Conservation (phyloP, 2,888 invertebrate species). For the Theretra japonica region DNA sequence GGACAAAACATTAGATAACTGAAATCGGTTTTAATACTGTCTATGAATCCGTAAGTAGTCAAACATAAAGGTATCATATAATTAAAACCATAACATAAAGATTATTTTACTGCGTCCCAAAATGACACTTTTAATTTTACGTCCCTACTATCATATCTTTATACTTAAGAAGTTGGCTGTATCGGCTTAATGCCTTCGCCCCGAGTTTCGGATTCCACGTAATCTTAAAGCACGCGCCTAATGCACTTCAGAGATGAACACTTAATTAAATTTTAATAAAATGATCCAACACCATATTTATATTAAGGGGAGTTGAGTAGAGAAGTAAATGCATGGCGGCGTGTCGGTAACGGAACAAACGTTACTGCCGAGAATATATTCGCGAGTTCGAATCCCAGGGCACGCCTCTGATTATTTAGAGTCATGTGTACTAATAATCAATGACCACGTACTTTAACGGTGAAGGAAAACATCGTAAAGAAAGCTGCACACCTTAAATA, state of each 20-base stretch:
- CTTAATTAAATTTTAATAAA: constrained; percentile 80
- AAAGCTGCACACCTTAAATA: too few species aligned
- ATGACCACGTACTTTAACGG: background rate
- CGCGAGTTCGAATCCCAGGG: too few species aligned
- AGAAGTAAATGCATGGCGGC: too few species aligned
- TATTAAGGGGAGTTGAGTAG: constrained; percentile 34
- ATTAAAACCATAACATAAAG: constrained; percentile 24
- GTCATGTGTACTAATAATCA: too few species aligned
- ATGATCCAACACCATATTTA: constrained; percentile 45
- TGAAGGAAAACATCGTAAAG: background rate
- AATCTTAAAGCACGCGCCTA: constrained; percentile 66
- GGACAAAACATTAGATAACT: too few species aligned
- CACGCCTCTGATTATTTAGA: too few species aligned
- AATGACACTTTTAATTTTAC: constrained; percentile 25
- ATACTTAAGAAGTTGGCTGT: constrained; percentile 6
- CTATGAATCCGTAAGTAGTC: too few species aligned
- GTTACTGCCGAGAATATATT: too few species aligned
- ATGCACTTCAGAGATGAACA: constrained; percentile 58
- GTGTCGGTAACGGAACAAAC: too few species aligned
- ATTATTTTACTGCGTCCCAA: constrained; percentile 14
- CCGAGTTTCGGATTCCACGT: constrained; percentile 47
- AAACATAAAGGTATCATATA: constrained; percentile 25
- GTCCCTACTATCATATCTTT: constrained; percentile 7
- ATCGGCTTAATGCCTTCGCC: constrained; percentile 22
- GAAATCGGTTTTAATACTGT: too few species aligned